phyloP scores from a whole-genome alignment of 53 echinoderm and acorn worm genomes.

The Antedon mediterranea region DNA sequence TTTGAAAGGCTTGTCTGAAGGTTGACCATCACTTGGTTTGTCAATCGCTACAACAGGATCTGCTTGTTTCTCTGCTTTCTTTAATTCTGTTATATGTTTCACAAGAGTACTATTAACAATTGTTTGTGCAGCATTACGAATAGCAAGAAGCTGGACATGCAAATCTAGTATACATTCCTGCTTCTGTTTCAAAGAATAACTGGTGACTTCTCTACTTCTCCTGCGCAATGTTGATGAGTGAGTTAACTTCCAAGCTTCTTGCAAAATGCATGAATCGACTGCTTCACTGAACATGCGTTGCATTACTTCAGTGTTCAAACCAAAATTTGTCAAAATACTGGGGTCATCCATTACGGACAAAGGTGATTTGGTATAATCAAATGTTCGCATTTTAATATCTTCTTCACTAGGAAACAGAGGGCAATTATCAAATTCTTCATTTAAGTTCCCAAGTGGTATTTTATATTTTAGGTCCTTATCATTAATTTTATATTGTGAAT shows the following conservation, averaged over 20 bases:
- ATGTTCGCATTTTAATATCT: background rate
- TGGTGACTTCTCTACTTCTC: background rate
- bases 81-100: background rate
- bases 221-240: background rate
- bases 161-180: background rate
- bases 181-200: background rate
- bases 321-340: background rate
- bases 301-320: background rate
- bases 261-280: background rate
- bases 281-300: background rate
- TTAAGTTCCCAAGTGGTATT: background rate
- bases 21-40: background rate
- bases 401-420: background rate
- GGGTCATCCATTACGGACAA: background rate
- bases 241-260: background rate
- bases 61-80: background rate
- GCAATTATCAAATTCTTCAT: background rate
- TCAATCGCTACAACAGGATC: background rate
- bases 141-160: background rate
- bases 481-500: background rate
- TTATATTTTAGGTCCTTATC: background rate
- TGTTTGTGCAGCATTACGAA: background rate
- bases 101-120: background rate
- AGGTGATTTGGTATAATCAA: background rate
- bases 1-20: background rate